These are phyloP conservation scores for Hypsibius dujardini DNA, from an alignment of 1,140 invertebrate species.

Conservation along the genomic window DNA sequence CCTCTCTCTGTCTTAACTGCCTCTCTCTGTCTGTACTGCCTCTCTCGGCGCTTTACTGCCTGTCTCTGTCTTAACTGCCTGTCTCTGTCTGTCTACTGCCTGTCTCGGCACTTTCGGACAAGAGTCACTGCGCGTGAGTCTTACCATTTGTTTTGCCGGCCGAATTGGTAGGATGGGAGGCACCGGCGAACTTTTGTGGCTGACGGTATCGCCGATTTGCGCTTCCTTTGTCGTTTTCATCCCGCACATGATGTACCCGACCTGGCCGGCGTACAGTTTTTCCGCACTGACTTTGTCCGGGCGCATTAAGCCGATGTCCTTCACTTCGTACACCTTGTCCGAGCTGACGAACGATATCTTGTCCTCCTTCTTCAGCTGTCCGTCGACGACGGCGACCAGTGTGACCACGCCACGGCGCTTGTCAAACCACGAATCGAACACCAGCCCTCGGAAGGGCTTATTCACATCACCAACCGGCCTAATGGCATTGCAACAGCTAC, in stretches of 20 bases:
- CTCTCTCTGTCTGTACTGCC: background rate
- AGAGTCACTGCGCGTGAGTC: background rate
- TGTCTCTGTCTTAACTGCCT: background rate
- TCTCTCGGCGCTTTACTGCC: background rate
- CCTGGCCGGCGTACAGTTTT: constrained; percentile 58
- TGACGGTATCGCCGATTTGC: constrained; percentile 66
- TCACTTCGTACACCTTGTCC: constrained; percentile 55
- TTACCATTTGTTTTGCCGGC: constrained; percentile 57
- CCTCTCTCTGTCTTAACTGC: too few species aligned
- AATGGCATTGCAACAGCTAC: background rate
- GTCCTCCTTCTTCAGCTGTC: constrained; percentile 47
- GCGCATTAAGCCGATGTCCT: constrained; percentile 56
- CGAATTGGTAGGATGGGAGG: constrained; percentile 47
- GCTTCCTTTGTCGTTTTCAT: constrained; percentile 60
- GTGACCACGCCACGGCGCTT: constrained; percentile 64
- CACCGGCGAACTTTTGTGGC: constrained; percentile 38
- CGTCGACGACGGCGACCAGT: constrained; percentile 58
- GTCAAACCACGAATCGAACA: constrained; percentile 90
- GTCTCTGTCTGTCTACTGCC: background rate
- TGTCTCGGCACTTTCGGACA: background rate
- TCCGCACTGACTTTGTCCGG: constrained; percentile 52
- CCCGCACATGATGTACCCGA: constrained; percentile 60
- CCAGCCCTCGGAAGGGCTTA: constrained; percentile 51
- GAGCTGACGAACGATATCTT: constrained; percentile 45
- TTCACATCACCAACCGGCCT: constrained; percentile 41